These are phyloP conservation scores for Anhinga rufa DNA, from an alignment of 2,113 vertebrate genomes.

Conservation along the genomic window DNA sequence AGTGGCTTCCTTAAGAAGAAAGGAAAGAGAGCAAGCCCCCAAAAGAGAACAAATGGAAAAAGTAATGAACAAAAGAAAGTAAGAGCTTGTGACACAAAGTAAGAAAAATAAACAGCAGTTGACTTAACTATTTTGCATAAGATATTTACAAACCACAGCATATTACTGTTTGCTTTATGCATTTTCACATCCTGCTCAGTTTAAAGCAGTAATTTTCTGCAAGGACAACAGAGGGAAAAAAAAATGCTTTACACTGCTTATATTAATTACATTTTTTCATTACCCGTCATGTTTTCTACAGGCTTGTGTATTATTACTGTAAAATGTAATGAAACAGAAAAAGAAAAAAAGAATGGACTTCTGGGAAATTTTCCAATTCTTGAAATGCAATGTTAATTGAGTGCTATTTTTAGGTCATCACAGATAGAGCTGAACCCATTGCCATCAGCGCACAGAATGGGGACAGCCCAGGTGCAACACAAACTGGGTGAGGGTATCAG, in stretches of 20 bases:
- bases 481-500: conserved; percentile 21
- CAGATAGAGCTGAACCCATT: conserved; percentile 69
- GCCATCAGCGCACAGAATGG: conserved; percentile 63
- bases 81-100: conserved; percentile 70
- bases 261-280: conserved; percentile 89
- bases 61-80: conserved; percentile 46
- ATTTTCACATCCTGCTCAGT: conserved; percentile 80
- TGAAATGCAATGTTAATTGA: conserved; percentile 86
- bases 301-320: conserved; percentile 85
- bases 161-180: conserved; percentile 74
- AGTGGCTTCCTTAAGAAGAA: conserved; percentile 40
- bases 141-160: conserved; percentile 80
- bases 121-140: conserved; percentile 77
- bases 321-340: conserved; percentile 86
- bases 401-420: conserved; percentile 80
- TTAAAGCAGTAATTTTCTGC: conserved; percentile 83
- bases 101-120: conserved; percentile 73
- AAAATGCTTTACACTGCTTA: conserved; percentile 80
- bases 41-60: conserved; percentile 14
- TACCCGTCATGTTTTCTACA: conserved; percentile 85
- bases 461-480: conserved; percentile 69
- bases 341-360: conserved; percentile 82
- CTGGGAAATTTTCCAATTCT: conserved; percentile 88
- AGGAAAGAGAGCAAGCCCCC: conserved; percentile 27
- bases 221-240: conserved; percentile 78